Evolutionary conservation across 2,888 invertebrate species (phyloP).

Genomic region (Galerucella nymphaeae): DNA sequence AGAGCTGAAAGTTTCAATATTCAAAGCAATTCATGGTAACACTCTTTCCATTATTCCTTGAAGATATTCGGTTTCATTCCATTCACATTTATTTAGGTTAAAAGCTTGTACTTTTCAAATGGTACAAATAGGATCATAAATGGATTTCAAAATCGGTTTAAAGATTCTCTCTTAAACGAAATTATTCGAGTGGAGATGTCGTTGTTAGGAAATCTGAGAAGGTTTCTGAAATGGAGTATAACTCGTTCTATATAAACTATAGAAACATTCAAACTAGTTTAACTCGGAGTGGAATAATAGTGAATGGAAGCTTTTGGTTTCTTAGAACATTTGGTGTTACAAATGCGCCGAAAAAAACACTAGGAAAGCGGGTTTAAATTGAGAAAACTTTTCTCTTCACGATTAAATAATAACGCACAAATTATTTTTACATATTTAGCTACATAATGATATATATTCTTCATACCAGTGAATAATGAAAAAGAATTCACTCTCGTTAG

Average conservation of each 20-base stretch:
- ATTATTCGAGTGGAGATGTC: background rate
- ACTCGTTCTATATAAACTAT: background rate
- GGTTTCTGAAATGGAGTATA: background rate
- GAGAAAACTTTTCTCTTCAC: too few species aligned
- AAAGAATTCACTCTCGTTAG: too few species aligned
- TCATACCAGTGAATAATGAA: too few species aligned
- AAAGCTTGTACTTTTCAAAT: slow-evolving; percentile 2
- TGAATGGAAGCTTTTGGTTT: background rate
- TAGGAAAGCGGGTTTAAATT: too few species aligned
- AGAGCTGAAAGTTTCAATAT: background rate
- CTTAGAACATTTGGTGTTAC: background rate
- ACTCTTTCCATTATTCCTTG: background rate
- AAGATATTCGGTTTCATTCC: background rate
- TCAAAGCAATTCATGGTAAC: background rate
- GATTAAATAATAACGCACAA: too few species aligned
- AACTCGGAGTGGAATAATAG: background rate
- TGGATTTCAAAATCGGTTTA: background rate
- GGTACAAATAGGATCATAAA: background rate
- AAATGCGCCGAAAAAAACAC: too few species aligned
- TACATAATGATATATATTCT: too few species aligned
- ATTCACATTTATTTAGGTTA: slow-evolving; percentile 1
- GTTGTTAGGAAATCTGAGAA: background rate
- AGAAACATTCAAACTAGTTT: background rate
- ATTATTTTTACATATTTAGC: too few species aligned
- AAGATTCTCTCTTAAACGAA: background rate